These are phyloP conservation scores for Oenanthe melanoleuca DNA, from an alignment of 2,113 vertebrate species.

Conservation along the genomic window DNA sequence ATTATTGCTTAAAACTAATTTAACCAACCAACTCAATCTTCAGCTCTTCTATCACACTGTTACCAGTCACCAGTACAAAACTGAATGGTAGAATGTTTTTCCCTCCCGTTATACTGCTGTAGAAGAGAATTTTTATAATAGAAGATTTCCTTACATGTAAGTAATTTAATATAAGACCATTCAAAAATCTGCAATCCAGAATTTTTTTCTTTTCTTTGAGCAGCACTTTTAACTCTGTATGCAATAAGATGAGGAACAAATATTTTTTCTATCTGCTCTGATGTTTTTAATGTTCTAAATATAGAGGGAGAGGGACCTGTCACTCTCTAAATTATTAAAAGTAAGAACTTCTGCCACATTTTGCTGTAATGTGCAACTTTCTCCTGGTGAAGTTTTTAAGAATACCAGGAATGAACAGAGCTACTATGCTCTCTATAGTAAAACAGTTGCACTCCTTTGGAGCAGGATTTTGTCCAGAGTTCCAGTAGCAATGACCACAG, in stretches of 20 bases:
- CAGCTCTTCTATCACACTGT: neutral
- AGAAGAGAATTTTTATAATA: neutral
- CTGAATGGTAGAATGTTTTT: neutral
- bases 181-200: neutral
- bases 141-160: neutral
- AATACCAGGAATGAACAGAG: neutral
- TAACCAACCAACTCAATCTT: neutral
- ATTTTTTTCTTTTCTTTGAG: neutral
- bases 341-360: neutral
- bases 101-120: accelerated
- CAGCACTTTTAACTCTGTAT: neutral
- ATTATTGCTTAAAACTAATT: neutral
- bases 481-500: neutral
- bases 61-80: neutral
- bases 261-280: neutral
- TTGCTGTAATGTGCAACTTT: neutral
- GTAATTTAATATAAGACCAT: neutral
- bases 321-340: neutral
- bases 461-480: neutral
- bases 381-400: neutral
- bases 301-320: neutral
- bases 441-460: neutral
- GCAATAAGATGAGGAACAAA: neutral
- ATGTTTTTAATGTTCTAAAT: neutral
- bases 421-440: neutral